A percentile compares a stretch with the other conserved stretches of the same genome.
Evolutionary conservation across 1,140 invertebrate genomes (phyloP).

Genomic region (Saxidomus purpurata): DNA sequence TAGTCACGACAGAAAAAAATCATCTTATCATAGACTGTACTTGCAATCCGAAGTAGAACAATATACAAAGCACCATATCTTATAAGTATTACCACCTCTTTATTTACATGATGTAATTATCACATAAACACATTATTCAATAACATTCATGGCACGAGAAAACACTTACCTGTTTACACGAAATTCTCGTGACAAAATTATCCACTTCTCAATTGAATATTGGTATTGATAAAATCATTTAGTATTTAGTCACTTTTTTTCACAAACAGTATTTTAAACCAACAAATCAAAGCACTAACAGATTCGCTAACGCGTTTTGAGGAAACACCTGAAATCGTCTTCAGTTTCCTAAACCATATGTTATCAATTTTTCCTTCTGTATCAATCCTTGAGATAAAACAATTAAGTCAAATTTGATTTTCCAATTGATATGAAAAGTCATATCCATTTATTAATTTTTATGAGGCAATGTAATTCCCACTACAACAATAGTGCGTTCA

Average conservation of each 20-base stretch:
- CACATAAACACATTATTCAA: neutral
- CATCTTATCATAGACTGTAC: neutral
- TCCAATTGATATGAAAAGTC: conserved; percentile 3
- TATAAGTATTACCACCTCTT: neutral
- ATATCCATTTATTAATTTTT: conserved; percentile 28
- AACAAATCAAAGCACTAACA: neutral
- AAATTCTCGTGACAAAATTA: neutral
- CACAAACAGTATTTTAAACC: neutral
- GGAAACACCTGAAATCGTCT: neutral
- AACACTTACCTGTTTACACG: conserved; percentile 4
- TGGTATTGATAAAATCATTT: neutral
- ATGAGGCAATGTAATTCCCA: conserved; percentile 7
- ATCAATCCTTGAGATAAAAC: neutral
- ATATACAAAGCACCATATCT: neutral
- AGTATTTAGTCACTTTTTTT: neutral
- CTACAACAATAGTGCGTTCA: neutral
- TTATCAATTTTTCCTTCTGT: neutral
- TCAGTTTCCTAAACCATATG: conserved; percentile 7
- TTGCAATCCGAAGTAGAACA: neutral
- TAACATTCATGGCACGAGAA: neutral
- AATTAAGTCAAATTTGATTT: conserved; percentile 8
- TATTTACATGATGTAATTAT: neutral
- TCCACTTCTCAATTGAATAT: neutral
- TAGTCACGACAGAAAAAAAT: neutral
- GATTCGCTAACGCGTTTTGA: neutral